Evolutionary conservation across 2,797 vertebrate species (phyloP).

Genomic region (Argyrosomus regius): DNA sequence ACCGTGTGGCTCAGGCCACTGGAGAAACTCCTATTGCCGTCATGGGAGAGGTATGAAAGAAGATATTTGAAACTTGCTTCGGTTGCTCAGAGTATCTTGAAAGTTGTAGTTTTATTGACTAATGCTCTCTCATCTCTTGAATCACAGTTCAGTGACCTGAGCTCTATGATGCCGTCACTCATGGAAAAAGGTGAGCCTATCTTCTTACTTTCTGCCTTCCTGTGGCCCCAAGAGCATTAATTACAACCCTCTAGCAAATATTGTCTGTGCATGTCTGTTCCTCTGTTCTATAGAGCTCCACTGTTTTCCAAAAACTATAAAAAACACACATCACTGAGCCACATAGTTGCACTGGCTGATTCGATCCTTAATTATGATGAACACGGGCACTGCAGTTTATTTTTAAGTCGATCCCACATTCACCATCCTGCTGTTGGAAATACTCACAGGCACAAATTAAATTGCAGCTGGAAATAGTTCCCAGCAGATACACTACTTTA

Average conservation of each 20-base stretch:
- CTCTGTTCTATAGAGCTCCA: background rate
- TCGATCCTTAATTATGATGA: background rate
- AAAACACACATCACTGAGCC: background rate
- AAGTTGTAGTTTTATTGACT: background rate
- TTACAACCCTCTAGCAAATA: background rate
- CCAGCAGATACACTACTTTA: background rate
- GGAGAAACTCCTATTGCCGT: conserved; percentile 97
- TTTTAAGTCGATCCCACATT: background rate
- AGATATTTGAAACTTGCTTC: background rate
- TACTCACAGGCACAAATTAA: background rate
- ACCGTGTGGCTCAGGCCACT: conserved; percentile 94
- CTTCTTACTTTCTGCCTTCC: background rate
- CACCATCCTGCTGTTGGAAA: background rate
- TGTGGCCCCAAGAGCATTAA: background rate
- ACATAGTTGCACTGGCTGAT: background rate
- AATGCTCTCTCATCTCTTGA: conserved; percentile 29
- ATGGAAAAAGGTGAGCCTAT: conserved; percentile 91
- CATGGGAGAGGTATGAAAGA: conserved; percentile 96
- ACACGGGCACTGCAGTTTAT: background rate
- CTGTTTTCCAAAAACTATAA: background rate
- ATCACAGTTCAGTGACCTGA: conserved; percentile 94
- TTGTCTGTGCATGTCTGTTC: background rate
- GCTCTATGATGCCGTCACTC: conserved; percentile 91
- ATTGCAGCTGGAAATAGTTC: background rate
- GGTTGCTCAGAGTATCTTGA: background rate